Conservation (phyloP, 2,113 vertebrate genomes). For the Shinisaurus crocodilurus region DNA sequence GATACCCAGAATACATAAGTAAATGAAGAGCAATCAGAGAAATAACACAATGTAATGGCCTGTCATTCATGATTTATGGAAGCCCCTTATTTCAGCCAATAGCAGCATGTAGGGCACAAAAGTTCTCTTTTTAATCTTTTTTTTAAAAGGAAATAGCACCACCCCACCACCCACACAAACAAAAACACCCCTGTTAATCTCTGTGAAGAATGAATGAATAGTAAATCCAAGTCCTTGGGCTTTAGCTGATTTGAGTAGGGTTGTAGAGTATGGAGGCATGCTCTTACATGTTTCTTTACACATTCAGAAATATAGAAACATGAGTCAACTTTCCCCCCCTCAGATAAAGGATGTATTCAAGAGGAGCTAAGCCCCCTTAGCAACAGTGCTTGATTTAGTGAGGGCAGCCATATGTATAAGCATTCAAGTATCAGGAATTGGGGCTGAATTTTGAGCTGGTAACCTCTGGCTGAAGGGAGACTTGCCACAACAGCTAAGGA, state of each 20-base stretch:
- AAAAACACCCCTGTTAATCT: constrained; percentile 19
- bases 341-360: not conserved
- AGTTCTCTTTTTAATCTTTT: not conserved
- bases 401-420: not conserved
- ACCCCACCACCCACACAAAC: not conserved
- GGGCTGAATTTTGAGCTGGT: not conserved
- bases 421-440: not conserved
- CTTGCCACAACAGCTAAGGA: not conserved
- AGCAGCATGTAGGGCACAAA: constrained; percentile 2
- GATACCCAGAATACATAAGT: constrained; percentile 21
- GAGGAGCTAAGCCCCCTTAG: not conserved
- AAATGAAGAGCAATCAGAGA: constrained; percentile 14
- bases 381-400: not conserved
- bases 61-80: constrained; percentile 24
- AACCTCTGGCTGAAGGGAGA: not conserved
- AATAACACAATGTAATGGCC: constrained; percentile 20
- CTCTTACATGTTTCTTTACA: not conserved
- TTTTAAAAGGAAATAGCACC: too few species aligned
- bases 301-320: not conserved
- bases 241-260: not conserved
- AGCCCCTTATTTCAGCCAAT: constrained; percentile 3
- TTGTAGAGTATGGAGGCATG: not conserved
- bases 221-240: not conserved
- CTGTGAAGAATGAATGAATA: constrained; percentile 27
- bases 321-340: not conserved